phyloP scores from a whole-genome alignment of 2,888 invertebrate species.

The Polydrusus tereticollis region DNA sequence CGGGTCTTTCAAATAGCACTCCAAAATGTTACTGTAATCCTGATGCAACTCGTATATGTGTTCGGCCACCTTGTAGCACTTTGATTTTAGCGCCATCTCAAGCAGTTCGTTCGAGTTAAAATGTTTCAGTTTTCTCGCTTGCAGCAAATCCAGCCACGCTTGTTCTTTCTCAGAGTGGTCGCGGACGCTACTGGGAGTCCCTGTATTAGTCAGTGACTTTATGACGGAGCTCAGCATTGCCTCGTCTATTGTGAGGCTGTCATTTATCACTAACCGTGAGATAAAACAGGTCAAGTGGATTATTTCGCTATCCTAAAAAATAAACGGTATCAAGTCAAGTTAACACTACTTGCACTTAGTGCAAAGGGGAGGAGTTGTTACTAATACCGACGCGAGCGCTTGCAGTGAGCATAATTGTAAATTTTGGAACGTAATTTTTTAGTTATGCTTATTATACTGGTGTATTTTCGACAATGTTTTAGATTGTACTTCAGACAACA shows the following conservation, averaged over 20 bases:
- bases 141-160: slow-evolving; percentile 78
- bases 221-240: slow-evolving; percentile 73
- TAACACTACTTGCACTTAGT: neutral
- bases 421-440: too few relatives aligned
- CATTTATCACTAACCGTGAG: slow-evolving; percentile 62
- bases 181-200: slow-evolving; percentile 61
- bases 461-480: too few relatives aligned
- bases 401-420: too few relatives aligned
- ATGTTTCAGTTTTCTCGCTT: slow-evolving; percentile 73
- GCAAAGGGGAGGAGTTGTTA: too few relatives aligned
- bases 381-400: too few relatives aligned
- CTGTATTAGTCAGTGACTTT: slow-evolving; percentile 64
- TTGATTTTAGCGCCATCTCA: slow-evolving; percentile 73
- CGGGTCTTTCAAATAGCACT: slow-evolving; percentile 77
- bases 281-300: slow-evolving; percentile 65
- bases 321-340: too few relatives aligned
- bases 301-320: slow-evolving; percentile 70
- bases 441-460: too few relatives aligned
- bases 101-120: slow-evolving; percentile 73
- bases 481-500: too few relatives aligned
- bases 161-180: slow-evolving; percentile 80
- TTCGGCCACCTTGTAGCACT: slow-evolving; percentile 80
- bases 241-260: slow-evolving; percentile 63
- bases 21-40: slow-evolving; percentile 75
- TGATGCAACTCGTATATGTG: slow-evolving; percentile 74